Evolutionary conservation across 2,113 vertebrate genomes (phyloP).

Genomic region (Condylura cristata): DNA sequence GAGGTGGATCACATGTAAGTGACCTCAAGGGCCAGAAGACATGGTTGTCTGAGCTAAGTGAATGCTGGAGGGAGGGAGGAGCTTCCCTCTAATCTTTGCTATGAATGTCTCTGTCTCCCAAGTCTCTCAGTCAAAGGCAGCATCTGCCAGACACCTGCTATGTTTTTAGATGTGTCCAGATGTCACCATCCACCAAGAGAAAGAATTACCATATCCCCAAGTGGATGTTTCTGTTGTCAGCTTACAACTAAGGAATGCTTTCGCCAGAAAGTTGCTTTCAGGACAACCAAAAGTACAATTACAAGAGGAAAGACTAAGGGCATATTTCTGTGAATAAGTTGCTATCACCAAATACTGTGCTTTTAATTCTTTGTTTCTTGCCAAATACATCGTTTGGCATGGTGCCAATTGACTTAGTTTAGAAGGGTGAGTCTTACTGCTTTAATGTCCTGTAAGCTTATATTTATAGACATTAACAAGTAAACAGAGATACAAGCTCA

Average conservation of each 20-base stretch:
- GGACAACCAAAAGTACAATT: background rate
- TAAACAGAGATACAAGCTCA: constrained; percentile 1
- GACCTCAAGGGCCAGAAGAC: background rate
- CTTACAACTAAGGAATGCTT: background rate
- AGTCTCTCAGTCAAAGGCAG: background rate
- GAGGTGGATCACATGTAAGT: background rate
- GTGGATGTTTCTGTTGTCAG: background rate
- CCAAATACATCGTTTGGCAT: constrained; percentile 8
- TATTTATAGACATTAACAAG: background rate
- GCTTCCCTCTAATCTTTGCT: constrained; percentile 1
- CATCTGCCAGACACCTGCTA: constrained; percentile 26
- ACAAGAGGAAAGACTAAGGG: background rate
- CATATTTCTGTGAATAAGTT: background rate
- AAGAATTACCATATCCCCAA: background rate
- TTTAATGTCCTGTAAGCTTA: background rate
- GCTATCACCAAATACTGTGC: background rate
- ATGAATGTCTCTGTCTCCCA: background rate
- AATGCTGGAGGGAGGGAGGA: background rate
- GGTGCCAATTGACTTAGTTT: background rate
- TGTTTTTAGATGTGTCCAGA: constrained; percentile 24
- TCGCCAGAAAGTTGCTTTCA: background rate
- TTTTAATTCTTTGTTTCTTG: constrained; percentile 9
- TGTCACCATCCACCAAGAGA: background rate
- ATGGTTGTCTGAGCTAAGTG: background rate
- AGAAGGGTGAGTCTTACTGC: background rate